These are phyloP conservation scores for Pseudomyrmex pallidus DNA, from an alignment of 1,140 invertebrate species.

Conservation along the genomic window DNA sequence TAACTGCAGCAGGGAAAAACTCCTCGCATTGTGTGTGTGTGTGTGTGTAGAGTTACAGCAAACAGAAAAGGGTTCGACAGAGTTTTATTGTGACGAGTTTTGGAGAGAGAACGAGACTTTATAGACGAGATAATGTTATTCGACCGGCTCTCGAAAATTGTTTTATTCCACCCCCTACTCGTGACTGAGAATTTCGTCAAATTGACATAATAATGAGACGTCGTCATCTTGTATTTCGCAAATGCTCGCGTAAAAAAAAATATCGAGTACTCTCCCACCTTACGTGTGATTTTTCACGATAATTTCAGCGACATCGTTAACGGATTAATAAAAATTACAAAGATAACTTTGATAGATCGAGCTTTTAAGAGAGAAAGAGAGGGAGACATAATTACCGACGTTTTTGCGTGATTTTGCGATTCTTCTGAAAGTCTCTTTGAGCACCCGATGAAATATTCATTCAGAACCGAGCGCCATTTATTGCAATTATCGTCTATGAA, in stretches of 20 bases:
- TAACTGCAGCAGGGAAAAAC: too few species aligned
- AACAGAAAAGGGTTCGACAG: too few species aligned
- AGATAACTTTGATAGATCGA: not conserved
- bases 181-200: not conserved
- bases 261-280: not conserved
- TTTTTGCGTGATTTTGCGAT: not conserved
- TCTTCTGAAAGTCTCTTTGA: not conserved
- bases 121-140: not conserved
- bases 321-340: not conserved
- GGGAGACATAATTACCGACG: not conserved
- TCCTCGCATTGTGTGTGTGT: too few species aligned
- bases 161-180: not conserved
- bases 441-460: constrained; percentile 51
- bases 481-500: constrained; percentile 53
- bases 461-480: constrained; percentile 8
- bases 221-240: not conserved
- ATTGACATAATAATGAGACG: not conserved
- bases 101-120: too few species aligned
- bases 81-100: too few species aligned
- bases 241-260: not conserved
- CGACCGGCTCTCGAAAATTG: too few species aligned
- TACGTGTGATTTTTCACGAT: not conserved
- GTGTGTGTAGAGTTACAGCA: too few species aligned
- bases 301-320: not conserved
- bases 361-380: not conserved